phyloP scores from a whole-genome alignment of 2,113 vertebrate species.

The Grammomys surdaster region DNA sequence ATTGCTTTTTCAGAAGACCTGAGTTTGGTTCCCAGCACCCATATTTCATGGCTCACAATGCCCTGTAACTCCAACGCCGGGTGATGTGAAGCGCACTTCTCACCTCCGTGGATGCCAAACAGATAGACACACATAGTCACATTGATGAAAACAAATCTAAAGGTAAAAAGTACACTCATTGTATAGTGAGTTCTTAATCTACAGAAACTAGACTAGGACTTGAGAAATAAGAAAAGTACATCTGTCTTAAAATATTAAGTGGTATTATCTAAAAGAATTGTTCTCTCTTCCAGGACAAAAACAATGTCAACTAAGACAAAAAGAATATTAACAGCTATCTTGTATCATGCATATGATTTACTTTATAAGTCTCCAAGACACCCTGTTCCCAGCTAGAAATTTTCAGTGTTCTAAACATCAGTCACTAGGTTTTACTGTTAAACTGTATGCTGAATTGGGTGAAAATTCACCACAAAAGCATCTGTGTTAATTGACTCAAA shows the following conservation, averaged over 20 bases:
- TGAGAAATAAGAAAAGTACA: not conserved
- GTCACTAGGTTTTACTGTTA: not conserved
- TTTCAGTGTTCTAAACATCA: not conserved
- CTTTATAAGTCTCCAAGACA: not conserved
- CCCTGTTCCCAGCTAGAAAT: not conserved
- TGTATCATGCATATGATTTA: not conserved
- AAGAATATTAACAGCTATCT: not conserved
- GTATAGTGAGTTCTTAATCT: not conserved
- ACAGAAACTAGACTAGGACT: not conserved
- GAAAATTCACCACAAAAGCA: conserved; percentile 1
- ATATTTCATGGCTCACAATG: not conserved
- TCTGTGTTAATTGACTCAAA: not conserved
- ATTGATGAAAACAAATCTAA: not conserved
- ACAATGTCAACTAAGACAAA: not conserved
- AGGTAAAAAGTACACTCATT: not conserved
- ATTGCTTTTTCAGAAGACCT: not conserved
- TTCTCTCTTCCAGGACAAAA: not conserved
- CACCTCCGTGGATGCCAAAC: too few relatives aligned
- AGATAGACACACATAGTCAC: not conserved
- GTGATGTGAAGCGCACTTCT: too few relatives aligned
- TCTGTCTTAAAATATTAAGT: conserved; percentile 55
- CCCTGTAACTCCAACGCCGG: not conserved
- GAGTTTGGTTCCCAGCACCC: too few relatives aligned
- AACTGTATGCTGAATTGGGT: not conserved
- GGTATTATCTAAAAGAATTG: not conserved